Evolutionary conservation across 2,888 invertebrate species (phyloP), one percentile per base, ranked within the genome.

Genomic region (Nomada flava): DNA sequence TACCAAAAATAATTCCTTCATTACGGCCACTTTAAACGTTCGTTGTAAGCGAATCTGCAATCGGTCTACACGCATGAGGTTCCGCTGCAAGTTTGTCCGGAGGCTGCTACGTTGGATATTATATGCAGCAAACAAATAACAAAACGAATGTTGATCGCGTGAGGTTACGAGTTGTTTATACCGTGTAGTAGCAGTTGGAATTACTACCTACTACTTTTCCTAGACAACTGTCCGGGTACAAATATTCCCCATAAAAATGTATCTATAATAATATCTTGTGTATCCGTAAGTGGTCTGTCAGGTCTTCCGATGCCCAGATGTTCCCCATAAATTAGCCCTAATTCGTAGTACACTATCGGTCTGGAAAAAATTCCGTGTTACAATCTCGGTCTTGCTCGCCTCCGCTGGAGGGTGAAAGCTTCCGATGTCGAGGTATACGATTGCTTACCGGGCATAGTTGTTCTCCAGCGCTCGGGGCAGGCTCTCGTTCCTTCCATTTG

Each of bases 401-500:
- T 79, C 52, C n/a, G 81, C 20, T 62, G 26, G 44, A 53, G 74
- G 74, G 82, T 77, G 77, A 74, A 77, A 75, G 82, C 82, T 82
- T 72, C 70, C 71, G 82, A 64, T 59, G 65, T 71, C 59, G 18
- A 69, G 59, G 75, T 52, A 59, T 36, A 72, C 26, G 42, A 78
- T 83, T 55, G 78, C 83, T 83, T 75, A 75, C 78, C 75, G 36
- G n/a, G 62, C n/a, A 60, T 52, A 47, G 77, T 64, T 53, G 78
- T 79, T 53, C 75, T 57, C 36, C 64, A 50, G 36, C 26, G 60
- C 70, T 75, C 42, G 11, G 63, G 70, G 53, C 82, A 57, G 65
- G n/a, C 72, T 76, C 80, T 60, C 74, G 68, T 84, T 79, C 71
- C 80, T 74, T 82, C 62, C 74, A 68, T 81, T 85, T 62, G 71